Evolutionary conservation across 1,140 invertebrate species (phyloP).

Genomic region (Pantala flavescens): DNA sequence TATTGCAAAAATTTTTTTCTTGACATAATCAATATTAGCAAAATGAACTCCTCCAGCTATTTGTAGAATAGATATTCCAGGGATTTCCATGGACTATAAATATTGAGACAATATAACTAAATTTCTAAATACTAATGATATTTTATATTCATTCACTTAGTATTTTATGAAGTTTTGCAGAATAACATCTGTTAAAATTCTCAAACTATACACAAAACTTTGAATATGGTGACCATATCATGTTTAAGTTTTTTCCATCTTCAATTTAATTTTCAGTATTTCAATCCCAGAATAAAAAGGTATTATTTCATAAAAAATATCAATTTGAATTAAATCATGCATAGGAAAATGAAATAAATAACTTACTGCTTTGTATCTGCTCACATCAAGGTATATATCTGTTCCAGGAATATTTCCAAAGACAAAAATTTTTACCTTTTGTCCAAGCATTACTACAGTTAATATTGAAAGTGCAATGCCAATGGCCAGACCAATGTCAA

Average conservation of each 20-base stretch:
- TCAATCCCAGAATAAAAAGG: too few species aligned
- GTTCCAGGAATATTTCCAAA: constrained; percentile 35
- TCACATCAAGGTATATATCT: constrained; percentile 37
- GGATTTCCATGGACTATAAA: not conserved
- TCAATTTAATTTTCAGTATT: too few species aligned
- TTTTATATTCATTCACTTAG: too few species aligned
- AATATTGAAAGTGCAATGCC: constrained; percentile 42
- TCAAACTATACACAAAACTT: too few species aligned
- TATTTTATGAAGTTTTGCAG: too few species aligned
- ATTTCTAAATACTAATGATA: too few species aligned
- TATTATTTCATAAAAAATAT: too few species aligned
- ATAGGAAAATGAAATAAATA: too few species aligned
- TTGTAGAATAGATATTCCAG: not conserved
- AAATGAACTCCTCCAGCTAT: not conserved
- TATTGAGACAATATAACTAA: not conserved
- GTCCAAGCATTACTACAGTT: constrained; percentile 33
- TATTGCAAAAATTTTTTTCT: not conserved
- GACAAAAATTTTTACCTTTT: constrained; percentile 22
- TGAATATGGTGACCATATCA: too few species aligned
- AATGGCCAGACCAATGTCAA: constrained; percentile 45
- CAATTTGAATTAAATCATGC: too few species aligned
- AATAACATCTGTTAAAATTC: too few species aligned
- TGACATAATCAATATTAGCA: not conserved
- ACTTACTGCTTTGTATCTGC: constrained; percentile 32
- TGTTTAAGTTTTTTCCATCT: too few species aligned